Conservation (phyloP, 1,140 invertebrate genomes). For the Dinoponera quadriceps region DNA sequence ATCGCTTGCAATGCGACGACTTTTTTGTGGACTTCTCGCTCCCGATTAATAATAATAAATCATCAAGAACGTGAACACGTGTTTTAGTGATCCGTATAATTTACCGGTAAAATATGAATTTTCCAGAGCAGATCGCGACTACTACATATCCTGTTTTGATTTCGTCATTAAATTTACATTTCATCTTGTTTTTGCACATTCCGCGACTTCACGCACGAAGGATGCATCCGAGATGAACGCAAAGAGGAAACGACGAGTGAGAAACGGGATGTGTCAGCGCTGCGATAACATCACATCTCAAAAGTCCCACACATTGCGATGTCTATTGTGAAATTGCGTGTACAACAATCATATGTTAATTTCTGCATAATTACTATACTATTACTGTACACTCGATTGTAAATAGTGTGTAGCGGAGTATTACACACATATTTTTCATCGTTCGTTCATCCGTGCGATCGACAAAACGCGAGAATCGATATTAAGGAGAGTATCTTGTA, state of each 20-base stretch:
- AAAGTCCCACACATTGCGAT: background rate
- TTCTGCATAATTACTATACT: no score
- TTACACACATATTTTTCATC: background rate
- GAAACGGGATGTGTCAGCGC: background rate
- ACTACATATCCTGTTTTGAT: slow-evolving; percentile 17
- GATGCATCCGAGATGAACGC: background rate
- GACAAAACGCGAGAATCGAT: background rate
- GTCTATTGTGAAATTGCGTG: background rate
- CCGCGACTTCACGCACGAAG: background rate
- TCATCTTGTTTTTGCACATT: background rate
- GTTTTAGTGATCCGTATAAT: slow-evolving; percentile 2
- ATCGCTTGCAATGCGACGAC: background rate
- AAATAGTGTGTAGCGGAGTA: background rate
- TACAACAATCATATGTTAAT: no score
- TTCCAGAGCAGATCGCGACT: background rate
- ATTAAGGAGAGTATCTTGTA: background rate
- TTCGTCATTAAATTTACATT: slow-evolving; percentile 37
- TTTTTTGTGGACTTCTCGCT: background rate
- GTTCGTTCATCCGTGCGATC: background rate
- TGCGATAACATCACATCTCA: background rate
- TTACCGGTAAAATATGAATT: background rate
- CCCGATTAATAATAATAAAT: background rate
- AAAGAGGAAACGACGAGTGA: background rate
- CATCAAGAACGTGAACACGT: background rate
- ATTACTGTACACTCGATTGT: no score